phyloP scores from a whole-genome alignment of 2,797 vertebrate genomes.

The Alca torda region DNA sequence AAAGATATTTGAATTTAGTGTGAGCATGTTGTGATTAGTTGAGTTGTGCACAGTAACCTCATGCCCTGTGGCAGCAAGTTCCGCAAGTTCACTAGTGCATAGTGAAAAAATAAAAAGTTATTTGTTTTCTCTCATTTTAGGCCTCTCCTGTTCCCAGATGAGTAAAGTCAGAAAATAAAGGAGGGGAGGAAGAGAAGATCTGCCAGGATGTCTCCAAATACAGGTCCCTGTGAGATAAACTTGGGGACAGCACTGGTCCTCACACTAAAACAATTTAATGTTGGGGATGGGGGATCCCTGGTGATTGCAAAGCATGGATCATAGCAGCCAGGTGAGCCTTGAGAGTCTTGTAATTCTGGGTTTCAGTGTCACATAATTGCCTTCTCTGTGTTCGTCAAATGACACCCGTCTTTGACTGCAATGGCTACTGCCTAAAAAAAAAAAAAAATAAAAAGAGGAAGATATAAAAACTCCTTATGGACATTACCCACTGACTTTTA shows the following conservation, averaged over 20 bases:
- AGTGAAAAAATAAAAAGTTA: not conserved
- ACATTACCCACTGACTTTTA: slow-evolving; percentile 63
- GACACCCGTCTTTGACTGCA: slow-evolving; percentile 3
- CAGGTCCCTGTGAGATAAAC: not conserved
- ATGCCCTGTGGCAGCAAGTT: not conserved
- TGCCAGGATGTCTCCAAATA: not conserved
- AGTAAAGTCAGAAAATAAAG: not conserved
- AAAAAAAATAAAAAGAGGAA: not conserved
- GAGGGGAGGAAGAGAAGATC: not conserved
- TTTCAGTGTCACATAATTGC: not conserved
- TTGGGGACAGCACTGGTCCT: accelerated
- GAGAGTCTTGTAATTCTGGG: not conserved
- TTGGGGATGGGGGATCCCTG: not conserved
- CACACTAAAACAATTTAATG: not conserved
- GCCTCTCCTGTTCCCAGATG: not conserved
- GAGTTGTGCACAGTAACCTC: not conserved
- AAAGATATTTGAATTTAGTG: not conserved
- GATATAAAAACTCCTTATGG: slow-evolving; percentile 46
- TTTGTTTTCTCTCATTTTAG: not conserved
- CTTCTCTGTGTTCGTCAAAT: not conserved
- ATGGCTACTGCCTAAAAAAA: not conserved
- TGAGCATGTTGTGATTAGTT: not conserved
- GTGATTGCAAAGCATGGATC: not conserved
- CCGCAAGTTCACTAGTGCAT: not conserved
- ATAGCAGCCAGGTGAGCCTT: not conserved